Evolutionary conservation across 2,113 vertebrate species (phyloP).

Genomic region (Hippopotamus amphibius): DNA sequence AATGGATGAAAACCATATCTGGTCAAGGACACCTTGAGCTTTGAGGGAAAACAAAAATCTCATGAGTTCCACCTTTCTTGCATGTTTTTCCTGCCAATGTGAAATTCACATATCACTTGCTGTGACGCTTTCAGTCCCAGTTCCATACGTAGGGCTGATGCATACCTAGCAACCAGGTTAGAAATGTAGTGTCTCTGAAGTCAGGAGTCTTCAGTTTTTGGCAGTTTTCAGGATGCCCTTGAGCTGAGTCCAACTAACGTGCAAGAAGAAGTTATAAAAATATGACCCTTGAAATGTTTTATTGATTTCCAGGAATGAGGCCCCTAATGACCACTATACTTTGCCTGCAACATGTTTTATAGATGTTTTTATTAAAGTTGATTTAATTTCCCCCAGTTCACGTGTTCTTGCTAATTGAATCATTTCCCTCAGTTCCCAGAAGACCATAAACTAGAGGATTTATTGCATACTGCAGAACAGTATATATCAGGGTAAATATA

Average conservation of each 20-base stretch:
- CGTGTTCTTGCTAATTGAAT: constrained; percentile 79
- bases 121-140: background rate
- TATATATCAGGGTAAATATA: constrained; percentile 79
- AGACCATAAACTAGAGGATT: constrained; percentile 75
- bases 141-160: background rate
- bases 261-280: constrained; percentile 70
- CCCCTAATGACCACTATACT: constrained; percentile 72
- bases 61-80: background rate
- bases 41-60: background rate
- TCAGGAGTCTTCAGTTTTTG: background rate
- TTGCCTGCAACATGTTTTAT: constrained; percentile 78
- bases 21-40: background rate
- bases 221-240: constrained; percentile 67
- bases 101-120: background rate
- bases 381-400: constrained; percentile 81
- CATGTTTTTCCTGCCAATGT: background rate
- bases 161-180: background rate
- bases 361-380: constrained; percentile 83
- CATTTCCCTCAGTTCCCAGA: constrained; percentile 79
- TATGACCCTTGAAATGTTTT: constrained; percentile 70
- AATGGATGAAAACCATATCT: background rate
- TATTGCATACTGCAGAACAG: constrained; percentile 71
- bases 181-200: background rate
- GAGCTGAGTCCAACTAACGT: constrained; percentile 48
- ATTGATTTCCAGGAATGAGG: constrained; percentile 81